Evolutionary conservation across 2,113 vertebrate genomes (phyloP), one percentile per base, ranked within the genome.

Genomic region (Poecile atricapillus): DNA sequence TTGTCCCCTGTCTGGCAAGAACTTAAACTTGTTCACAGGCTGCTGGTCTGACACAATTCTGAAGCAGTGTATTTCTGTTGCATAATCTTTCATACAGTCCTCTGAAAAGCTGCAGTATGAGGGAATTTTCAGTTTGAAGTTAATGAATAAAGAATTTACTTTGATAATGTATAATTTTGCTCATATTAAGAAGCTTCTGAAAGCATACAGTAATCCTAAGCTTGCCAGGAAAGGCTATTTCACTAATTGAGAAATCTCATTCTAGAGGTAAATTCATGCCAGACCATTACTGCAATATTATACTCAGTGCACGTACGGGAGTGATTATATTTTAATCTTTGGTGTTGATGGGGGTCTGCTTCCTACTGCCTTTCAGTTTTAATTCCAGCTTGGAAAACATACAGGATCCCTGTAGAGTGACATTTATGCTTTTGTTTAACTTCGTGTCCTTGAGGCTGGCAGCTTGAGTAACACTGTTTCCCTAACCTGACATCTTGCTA

Each of bases 161-260:
- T 70, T 95, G 77, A 90, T 92, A 96, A 94, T 35, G 24, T 75
- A 89, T 93, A 69, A 74, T 94, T 97, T 95, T 90, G 46, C n/a
- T 95, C 65, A 81, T 16, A 12, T 69, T 95, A 96, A 93, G 77
- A 80, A 75, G 30, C 68, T 94, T 93, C 86, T 65, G 71, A 95
- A 95, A 68, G 60, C 58, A 73, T 44, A 55, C 39, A 91, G 62
- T 67, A 68, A 82, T 90, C 62, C 46, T 95, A 71, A 89, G 49
- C 75, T 93, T 93, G 86, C 87, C 52, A 87, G 93, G 65, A 94
- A 96, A 97, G 85, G 81, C 87, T 94, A 60, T 97, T 97, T 96
- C 6, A 7, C 86, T 98, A 96, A 97, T 92, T 97, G 90, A 97
- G 94, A 97, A 96, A 96, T 91, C 84, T 95, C 80, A 93, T 95